phyloP scores from a whole-genome alignment of 1,140 invertebrate genomes.

The Cherax quadricarinatus region DNA sequence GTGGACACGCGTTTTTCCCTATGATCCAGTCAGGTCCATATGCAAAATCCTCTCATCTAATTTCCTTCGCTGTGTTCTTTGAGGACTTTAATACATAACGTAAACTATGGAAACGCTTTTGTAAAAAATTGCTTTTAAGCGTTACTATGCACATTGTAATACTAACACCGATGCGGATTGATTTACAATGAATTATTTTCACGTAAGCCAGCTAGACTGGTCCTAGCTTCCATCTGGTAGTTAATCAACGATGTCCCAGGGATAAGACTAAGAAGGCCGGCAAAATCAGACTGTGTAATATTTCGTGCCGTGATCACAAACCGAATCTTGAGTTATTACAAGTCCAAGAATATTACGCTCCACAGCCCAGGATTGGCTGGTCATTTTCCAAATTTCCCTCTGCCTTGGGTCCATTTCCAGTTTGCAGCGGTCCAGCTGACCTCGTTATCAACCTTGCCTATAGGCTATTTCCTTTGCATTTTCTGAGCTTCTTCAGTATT shows the following conservation, averaged over 20 bases:
- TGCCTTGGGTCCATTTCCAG: not conserved
- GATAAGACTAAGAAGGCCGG: slow-evolving; percentile 3
- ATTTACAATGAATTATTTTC: too few species aligned
- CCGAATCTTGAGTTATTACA: slow-evolving; percentile 48
- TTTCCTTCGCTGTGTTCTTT: too few species aligned
- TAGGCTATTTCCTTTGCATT: not conserved
- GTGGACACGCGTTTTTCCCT: too few species aligned
- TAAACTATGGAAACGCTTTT: too few species aligned
- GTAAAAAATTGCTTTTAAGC: too few species aligned
- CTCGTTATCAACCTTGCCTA: not conserved
- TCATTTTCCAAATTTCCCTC: not conserved
- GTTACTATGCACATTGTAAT: too few species aligned
- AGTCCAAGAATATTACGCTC: slow-evolving; percentile 37
- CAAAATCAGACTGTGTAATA: slow-evolving; percentile 35
- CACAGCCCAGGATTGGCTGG: not conserved
- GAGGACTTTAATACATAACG: too few species aligned
- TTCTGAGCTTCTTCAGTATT: not conserved
- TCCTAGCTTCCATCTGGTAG: too few species aligned
- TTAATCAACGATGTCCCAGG: not conserved
- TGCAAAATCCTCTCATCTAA: too few species aligned
- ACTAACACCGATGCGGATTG: too few species aligned
- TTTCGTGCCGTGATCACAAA: slow-evolving; percentile 42
- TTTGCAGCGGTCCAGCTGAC: not conserved
- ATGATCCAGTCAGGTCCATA: too few species aligned
- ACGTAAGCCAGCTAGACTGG: too few species aligned